Percentiles rank a stretch among this genome's conserved stretches.
Evolutionary conservation across 2,888 invertebrate genomes (phyloP).

Genomic region (Zele albiditarsus): DNA sequence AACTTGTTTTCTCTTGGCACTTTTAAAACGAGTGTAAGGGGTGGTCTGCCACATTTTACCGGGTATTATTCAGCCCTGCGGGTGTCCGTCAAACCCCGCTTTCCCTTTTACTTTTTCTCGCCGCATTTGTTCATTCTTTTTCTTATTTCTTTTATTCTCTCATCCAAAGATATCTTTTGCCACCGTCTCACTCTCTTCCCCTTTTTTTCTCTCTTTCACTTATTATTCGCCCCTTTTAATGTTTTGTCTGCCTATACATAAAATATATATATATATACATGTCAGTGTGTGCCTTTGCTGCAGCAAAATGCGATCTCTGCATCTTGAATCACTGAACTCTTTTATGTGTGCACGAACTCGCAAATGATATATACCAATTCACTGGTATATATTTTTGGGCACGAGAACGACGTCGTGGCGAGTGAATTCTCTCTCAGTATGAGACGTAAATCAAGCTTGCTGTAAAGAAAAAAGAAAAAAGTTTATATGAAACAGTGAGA

Average conservation of each 20-base stretch:
- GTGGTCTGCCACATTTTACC: slow-evolving; percentile 68
- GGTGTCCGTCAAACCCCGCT: slow-evolving; percentile 63
- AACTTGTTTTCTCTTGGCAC: slow-evolving; percentile 34
- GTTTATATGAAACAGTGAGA: too few relatives aligned
- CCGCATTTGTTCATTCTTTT: slow-evolving; percentile 39
- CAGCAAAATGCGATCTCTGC: slow-evolving; percentile 10
- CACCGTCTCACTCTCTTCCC: slow-evolving; percentile 19
- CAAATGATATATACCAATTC: slow-evolving; percentile 46
- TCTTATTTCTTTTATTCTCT: slow-evolving; percentile 45
- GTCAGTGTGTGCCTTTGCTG: slow-evolving; percentile 27
- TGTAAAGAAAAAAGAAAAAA: not conserved
- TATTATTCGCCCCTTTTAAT: slow-evolving; percentile 36
- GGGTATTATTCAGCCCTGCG: slow-evolving; percentile 68
- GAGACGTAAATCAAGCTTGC: slow-evolving; percentile 54
- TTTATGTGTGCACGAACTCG: slow-evolving; percentile 37
- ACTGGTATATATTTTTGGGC: slow-evolving; percentile 37
- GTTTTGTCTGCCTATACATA: not conserved
- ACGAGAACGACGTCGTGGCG: slow-evolving; percentile 26
- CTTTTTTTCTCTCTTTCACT: slow-evolving; percentile 51
- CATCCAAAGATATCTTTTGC: slow-evolving; percentile 33
- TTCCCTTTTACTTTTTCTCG: slow-evolving; percentile 51
- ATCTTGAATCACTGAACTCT: slow-evolving; percentile 34
- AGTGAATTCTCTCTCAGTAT: slow-evolving; percentile 1
- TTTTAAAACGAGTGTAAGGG: slow-evolving; percentile 65
- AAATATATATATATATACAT: not conserved